Evolutionary conservation across 2,113 vertebrate species (phyloP).

Genomic region (Ciconia boyciana): DNA sequence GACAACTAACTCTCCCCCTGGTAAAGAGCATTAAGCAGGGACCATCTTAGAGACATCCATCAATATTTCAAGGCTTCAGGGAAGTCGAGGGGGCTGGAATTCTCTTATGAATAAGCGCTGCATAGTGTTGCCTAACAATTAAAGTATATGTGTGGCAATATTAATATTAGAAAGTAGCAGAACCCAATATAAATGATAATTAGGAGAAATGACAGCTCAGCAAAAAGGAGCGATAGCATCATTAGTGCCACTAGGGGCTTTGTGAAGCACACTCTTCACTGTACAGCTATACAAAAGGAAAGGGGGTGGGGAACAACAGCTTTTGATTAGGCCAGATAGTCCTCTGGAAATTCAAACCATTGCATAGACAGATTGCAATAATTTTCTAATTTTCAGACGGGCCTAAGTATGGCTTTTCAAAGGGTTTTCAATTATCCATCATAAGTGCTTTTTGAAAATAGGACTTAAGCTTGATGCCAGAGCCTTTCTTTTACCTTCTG

Average conservation of each 20-base stretch:
- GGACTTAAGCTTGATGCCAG: neutral
- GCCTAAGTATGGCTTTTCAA: neutral
- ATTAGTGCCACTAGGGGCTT: slow-evolving; percentile 58
- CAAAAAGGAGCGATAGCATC: slow-evolving; percentile 56
- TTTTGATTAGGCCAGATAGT: neutral
- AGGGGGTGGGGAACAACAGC: neutral
- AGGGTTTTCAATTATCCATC: neutral
- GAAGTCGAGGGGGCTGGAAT: neutral
- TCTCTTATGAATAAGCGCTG: slow-evolving; percentile 22
- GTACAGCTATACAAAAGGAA: neutral
- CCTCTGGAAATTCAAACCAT: neutral
- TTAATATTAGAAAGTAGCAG: slow-evolving; percentile 43
- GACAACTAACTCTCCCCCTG: neutral
- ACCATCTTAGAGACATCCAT: slow-evolving; percentile 21
- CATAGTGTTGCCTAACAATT: slow-evolving; percentile 40
- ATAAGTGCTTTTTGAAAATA: neutral
- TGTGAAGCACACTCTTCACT: neutral
- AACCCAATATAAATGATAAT: slow-evolving; percentile 68
- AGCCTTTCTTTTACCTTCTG: neutral
- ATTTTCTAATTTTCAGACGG: neutral
- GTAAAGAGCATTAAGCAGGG: slow-evolving; percentile 17
- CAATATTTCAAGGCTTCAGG: slow-evolving; percentile 28
- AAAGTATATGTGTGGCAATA: slow-evolving; percentile 35
- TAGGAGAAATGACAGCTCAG: slow-evolving; percentile 61
- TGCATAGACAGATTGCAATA: neutral